A percentile compares a stretch with the other conserved stretches of the same genome.
These are phyloP conservation scores for Aspidiotus destructor DNA, from an alignment of 2,888 invertebrate genomes.

Conservation along the genomic window DNA sequence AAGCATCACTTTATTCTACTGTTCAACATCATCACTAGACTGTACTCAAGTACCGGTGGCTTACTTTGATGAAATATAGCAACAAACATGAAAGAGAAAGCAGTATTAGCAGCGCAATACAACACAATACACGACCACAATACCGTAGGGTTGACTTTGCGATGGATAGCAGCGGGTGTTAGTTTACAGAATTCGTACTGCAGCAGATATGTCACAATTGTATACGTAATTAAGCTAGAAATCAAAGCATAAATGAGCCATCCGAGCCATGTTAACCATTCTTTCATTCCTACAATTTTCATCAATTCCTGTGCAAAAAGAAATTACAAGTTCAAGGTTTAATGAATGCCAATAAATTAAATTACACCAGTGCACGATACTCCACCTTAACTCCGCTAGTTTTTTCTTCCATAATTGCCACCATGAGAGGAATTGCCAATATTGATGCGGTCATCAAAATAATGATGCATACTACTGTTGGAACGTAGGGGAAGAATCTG, in stretches of 20 bases:
- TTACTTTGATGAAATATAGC: slow-evolving; percentile 18
- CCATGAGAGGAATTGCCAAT: background rate
- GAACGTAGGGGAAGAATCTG: too few species aligned
- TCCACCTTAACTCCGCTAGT: background rate
- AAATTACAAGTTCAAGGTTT: background rate
- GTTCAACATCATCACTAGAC: background rate
- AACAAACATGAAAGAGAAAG: slow-evolving; percentile 19
- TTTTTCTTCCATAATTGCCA: background rate
- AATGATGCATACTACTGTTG: too few species aligned
- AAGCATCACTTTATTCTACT: background rate
- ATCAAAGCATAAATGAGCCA: slow-evolving; percentile 16
- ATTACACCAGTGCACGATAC: background rate
- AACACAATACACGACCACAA: slow-evolving; percentile 16
- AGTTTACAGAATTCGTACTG: background rate
- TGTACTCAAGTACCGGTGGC: slow-evolving; percentile 1
- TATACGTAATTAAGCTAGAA: slow-evolving; percentile 1
- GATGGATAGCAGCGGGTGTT: slow-evolving; percentile 3
- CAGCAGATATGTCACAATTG: slow-evolving; percentile 5
- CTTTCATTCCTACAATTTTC: slow-evolving; percentile 19
- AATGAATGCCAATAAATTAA: background rate
- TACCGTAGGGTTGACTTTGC: background rate
- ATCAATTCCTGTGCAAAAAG: slow-evolving; percentile 28
- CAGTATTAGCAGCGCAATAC: slow-evolving; percentile 10
- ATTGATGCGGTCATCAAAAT: too few species aligned
- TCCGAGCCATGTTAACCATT: slow-evolving; percentile 18